Base-by-base conservation (phyloP, 2,113 vertebrate genomes). In the Seriola quinqueradiata region DNA sequence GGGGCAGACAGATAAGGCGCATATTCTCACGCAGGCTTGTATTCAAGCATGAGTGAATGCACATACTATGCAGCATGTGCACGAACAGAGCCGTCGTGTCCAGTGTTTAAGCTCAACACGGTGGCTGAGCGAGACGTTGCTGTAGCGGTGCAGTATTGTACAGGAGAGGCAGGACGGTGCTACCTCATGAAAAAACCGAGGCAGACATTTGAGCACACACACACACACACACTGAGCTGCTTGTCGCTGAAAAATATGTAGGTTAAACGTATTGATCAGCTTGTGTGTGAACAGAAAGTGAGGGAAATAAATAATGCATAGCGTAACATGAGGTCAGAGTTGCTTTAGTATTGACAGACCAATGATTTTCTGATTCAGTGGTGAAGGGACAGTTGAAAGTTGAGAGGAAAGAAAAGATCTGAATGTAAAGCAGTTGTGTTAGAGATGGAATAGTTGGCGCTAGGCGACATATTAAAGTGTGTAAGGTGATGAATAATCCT, bases 21-120 rank as follows among this genome's bases (percentile, higher is more conserved):
- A 87, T 68, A 75, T 85, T 91, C 85, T 92, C 89, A 91, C 70
- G 71, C 66, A 87, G 75, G 82, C 79, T 66, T 82, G 58, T 77
- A 38, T 81, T 87, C 74, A 86, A 79, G 86, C 88, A 82, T 82
- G 81, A 79, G 63, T 74, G 74, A 70, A 86, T 83, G 68, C 38
- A 32, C 70, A 81, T 82, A 67, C 70, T 83, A 59, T 52, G 50
- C 70, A 74, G 23, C 74, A 58, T 60, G 77, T 66, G 81, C 74
- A 83, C 1, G 38, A 75, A 81, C 50, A 14, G 60, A 65, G 61
- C 68, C 23, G 71, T 28, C 66, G 71, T 63, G 34, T 82, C 46
- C 61, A 59, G n/a, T 75, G 82, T 86, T 87, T 38, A 54, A 70
- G 42, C 65, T 11, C 48, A 68, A 59, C 77, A 40, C 60, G 28